Conservation (phyloP, 2,797 vertebrate genomes). For the Protosalanx chinensis region DNA sequence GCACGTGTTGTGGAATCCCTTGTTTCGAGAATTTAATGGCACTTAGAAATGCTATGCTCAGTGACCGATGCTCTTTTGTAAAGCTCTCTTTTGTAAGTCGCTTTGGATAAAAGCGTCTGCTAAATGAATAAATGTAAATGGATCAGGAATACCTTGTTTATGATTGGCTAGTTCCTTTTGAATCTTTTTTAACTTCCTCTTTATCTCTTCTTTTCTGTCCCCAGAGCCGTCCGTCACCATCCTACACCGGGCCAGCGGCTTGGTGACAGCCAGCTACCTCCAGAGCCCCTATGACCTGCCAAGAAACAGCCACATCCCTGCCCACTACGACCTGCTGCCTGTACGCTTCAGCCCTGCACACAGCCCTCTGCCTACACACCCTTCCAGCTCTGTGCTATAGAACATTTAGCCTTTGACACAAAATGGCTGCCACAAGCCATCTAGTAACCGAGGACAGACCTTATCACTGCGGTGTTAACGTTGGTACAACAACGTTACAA, state of each 20-base stretch:
- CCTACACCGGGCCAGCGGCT: conserved; percentile 74
- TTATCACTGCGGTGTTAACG: too few species aligned
- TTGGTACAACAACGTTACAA: too few species aligned
- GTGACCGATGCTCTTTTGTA: too few species aligned
- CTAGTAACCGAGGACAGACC: too few species aligned
- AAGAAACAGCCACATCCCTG: conserved; percentile 92
- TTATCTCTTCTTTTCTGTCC: conserved; percentile 44
- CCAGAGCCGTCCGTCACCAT: conserved; percentile 90
- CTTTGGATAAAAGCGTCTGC: too few species aligned
- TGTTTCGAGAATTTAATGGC: too few species aligned
- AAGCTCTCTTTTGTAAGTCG: too few species aligned
- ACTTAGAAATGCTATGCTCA: too few species aligned
- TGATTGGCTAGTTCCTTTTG: background rate
- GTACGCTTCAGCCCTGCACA: conserved; percentile 82
- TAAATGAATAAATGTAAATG: background rate
- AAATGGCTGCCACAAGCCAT: background rate
- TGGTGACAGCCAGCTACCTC: conserved; percentile 75
- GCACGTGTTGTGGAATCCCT: too few species aligned
- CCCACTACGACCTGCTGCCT: conserved; percentile 94
- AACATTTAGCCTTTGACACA: conserved; percentile 29
- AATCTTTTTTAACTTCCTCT: background rate
- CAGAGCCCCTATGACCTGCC: conserved; percentile 93
- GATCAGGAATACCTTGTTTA: background rate
- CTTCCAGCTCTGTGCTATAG: conserved; percentile 80
- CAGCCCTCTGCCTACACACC: conserved; percentile 77